Evolutionary conservation across 2,888 invertebrate genomes (phyloP).

Genomic region (Holacanthella duospinosa): DNA sequence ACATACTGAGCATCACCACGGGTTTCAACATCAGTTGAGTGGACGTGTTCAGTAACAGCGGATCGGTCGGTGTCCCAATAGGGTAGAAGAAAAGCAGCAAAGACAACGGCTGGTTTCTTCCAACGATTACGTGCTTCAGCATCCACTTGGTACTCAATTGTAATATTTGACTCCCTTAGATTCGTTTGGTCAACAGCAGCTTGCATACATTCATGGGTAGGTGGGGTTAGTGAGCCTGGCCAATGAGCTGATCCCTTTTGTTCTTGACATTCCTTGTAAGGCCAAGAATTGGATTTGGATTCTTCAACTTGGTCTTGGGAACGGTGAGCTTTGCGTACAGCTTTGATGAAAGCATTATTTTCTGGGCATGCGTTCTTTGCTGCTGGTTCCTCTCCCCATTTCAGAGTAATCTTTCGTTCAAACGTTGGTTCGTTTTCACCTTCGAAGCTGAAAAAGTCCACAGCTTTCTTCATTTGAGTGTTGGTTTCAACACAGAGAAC

Average conservation of each 20-base stretch:
- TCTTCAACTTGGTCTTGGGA: constrained; percentile 31
- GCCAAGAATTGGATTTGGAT: constrained; percentile 26
- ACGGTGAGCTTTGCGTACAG: constrained; percentile 28
- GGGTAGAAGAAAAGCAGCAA: constrained; percentile 33
- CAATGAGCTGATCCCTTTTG: constrained; percentile 23
- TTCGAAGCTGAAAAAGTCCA: constrained; percentile 30
- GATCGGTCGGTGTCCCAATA: constrained; percentile 30
- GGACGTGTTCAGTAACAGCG: constrained; percentile 24
- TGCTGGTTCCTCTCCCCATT: constrained; percentile 27
- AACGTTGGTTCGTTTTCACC: constrained; percentile 33
- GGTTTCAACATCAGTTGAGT: constrained; percentile 23
- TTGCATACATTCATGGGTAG: constrained; percentile 32
- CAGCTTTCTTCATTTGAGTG: constrained; percentile 20
- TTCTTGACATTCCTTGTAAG: constrained; percentile 34
- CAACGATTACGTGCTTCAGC: constrained; percentile 35
- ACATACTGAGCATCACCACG: constrained; percentile 26
- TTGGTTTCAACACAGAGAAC: constrained; percentile 31
- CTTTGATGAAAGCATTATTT: constrained; percentile 29
- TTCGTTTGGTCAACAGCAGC: constrained; percentile 36
- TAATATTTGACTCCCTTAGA: constrained; percentile 35
- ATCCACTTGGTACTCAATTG: constrained; percentile 35
- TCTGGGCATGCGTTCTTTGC: constrained; percentile 28
- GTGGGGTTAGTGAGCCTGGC: constrained; percentile 30
- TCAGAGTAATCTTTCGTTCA: constrained; percentile 31
- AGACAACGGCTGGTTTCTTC: constrained; percentile 31